These are phyloP conservation scores for Prionailurus bengalensis DNA, from an alignment of 2,113 vertebrate genomes.

Conservation along the genomic window DNA sequence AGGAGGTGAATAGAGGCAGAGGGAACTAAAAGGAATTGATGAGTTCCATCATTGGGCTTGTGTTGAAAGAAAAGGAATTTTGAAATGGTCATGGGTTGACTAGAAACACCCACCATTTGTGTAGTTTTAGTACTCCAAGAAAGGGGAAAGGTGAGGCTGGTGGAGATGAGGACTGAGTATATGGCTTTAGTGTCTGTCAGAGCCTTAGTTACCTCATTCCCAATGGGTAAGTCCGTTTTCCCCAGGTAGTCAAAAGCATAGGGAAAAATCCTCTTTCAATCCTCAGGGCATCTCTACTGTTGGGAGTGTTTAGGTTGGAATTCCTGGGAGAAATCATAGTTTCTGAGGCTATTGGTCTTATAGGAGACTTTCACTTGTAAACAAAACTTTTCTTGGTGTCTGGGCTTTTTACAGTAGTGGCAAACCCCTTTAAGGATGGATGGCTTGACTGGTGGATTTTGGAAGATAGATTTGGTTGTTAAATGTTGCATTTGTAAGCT, in stretches of 20 bases:
- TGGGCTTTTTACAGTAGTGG: not conserved
- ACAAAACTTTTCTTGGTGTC: not conserved
- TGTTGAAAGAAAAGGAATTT: not conserved
- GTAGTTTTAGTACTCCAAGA: not conserved
- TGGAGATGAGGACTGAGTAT: not conserved
- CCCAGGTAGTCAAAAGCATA: not conserved
- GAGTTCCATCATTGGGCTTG: not conserved
- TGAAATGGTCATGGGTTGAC: not conserved
- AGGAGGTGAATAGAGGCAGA: not conserved
- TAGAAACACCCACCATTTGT: not conserved
- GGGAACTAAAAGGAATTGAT: not conserved
- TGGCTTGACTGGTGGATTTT: not conserved
- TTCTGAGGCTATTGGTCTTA: not conserved
- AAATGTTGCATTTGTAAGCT: not conserved
- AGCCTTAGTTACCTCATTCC: not conserved
- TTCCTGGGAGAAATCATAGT: not conserved
- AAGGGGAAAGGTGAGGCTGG: not conserved
- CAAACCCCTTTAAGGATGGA: not conserved
- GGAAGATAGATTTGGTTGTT: not conserved
- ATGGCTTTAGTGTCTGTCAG: not conserved
- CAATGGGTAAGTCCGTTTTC: not conserved
- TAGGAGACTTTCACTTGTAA: not conserved
- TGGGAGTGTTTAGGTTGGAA: not conserved
- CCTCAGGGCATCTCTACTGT: not conserved
- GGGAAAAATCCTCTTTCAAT: not conserved